These are phyloP conservation scores for Trichogramma pretiosum DNA, from an alignment of 1,140 invertebrate species.

Conservation along the genomic window DNA sequence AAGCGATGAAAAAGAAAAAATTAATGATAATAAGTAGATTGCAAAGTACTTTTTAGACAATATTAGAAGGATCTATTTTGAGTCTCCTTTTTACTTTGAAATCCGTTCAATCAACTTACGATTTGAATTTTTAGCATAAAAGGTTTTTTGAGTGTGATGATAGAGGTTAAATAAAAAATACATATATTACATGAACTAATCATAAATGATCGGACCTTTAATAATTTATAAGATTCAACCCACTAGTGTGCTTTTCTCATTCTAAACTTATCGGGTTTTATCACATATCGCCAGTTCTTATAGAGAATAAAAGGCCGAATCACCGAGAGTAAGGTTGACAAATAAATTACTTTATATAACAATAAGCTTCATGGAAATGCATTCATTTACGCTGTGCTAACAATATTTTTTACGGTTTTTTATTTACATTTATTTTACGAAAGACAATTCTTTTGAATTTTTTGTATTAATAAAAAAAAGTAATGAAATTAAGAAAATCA, in stretches of 20 bases:
- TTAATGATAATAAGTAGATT: slow-evolving; percentile 10
- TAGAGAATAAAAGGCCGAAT: slow-evolving; percentile 12
- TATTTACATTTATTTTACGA: no score
- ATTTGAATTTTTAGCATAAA: slow-evolving; percentile 6
- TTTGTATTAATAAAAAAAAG: no score
- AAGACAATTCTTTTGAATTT: no score
- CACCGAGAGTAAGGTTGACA: no score
- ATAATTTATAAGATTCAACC: no score
- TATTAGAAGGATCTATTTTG: slow-evolving; percentile 31
- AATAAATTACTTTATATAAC: neutral
- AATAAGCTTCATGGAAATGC: neutral
- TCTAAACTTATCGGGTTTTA: slow-evolving; percentile 28
- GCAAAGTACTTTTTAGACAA: slow-evolving; percentile 36
- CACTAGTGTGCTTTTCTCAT: slow-evolving; percentile 20
- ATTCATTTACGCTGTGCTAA: neutral
- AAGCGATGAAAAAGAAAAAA: slow-evolving; percentile 14
- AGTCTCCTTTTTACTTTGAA: slow-evolving; percentile 13
- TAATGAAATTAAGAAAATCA: no score
- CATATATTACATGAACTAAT: no score
- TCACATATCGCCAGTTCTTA: slow-evolving; percentile 28
- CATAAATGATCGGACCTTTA: no score
- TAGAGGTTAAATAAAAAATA: slow-evolving; percentile 11
- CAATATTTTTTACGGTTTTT: no score
- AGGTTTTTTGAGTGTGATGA: slow-evolving; percentile 9
- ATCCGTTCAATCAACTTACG: slow-evolving; percentile 3